Evolutionary conservation across 2,888 invertebrate species (phyloP), one percentile per base, ranked within the genome.

Genomic region (Tetragonula carbonaria): DNA sequence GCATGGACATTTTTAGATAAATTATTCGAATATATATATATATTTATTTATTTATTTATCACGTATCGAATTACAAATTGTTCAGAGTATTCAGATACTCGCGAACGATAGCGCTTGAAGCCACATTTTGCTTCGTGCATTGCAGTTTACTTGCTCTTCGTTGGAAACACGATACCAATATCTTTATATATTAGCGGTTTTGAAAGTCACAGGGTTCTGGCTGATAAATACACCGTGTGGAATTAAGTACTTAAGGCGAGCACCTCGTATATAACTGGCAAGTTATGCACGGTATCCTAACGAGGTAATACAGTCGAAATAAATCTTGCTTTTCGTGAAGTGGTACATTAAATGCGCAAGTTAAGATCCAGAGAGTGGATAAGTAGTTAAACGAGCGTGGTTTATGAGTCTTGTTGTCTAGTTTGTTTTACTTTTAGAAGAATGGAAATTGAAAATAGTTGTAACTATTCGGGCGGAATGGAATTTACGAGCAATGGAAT

Each of bases 161-260:
- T 53, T 33, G 8, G 62, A 57, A 73, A 78, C 72, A 50, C 23
- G 55, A 45, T 6, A 57, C 21, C 55, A 63, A 53, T 66, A 68
- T 50, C 67, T 65, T 76, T 38, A 53, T 74, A 57, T 38, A 23
- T 65, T 72, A 73, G 74, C 51, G 76, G 66, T 83, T 75, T 55
- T 50, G 62, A 6, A 71, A 21, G 11, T 28, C 33, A 3, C 11
- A 16, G 62, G 16, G 51, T 59, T 45, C 11, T 11, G 33, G 33
- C 33, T 16, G 33, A 16, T 28, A 59, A 51, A 67, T 68, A 68
- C 51, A 28, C 8, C 13, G 38, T 23, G 21, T 18, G 18, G 33
- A 55, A 77, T 63, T 70, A 65, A 63, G 70, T 70, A 70, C 65
- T 80, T 71, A 33, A 18, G 28, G 57, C n/a, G 63, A 80, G 71